These are phyloP conservation scores for Crotalus viridis DNA, from an alignment of 2,113 vertebrate species.

Conservation along the genomic window DNA sequence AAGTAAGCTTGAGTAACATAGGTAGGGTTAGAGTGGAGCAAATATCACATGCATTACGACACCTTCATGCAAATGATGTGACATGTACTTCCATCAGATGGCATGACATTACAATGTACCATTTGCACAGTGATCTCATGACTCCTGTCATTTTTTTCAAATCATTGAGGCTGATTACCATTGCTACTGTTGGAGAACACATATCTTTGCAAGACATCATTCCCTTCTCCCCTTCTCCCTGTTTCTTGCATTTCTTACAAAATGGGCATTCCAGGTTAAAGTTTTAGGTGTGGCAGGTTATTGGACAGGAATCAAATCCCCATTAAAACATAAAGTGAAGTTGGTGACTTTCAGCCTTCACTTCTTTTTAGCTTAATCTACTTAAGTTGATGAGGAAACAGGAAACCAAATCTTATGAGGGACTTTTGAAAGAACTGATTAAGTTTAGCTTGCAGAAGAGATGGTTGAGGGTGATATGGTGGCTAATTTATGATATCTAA, in stretches of 20 bases:
- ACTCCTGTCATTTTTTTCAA: neutral
- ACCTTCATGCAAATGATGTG: neutral
- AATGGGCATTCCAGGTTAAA: neutral
- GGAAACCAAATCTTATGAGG: neutral
- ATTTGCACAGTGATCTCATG: neutral
- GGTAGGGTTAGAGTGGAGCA: neutral
- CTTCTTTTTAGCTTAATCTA: neutral
- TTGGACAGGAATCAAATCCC: neutral
- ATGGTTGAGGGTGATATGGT: neutral
- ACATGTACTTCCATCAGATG: neutral
- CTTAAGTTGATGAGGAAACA: neutral
- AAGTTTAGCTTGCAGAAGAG: neutral
- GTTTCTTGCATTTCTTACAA: neutral
- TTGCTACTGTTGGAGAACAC: neutral
- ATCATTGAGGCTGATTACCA: neutral
- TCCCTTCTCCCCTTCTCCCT: neutral
- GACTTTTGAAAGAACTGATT: neutral
- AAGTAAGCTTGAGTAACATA: neutral
- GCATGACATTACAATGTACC: neutral
- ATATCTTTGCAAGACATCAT: neutral
- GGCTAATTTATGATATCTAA: neutral
- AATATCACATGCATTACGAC: neutral
- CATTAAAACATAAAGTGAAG: neutral
- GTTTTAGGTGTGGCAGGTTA: neutral
- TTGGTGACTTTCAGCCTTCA: neutral